Conservation (phyloP, 1,140 invertebrate species). For the Drosophila takahashii region DNA sequence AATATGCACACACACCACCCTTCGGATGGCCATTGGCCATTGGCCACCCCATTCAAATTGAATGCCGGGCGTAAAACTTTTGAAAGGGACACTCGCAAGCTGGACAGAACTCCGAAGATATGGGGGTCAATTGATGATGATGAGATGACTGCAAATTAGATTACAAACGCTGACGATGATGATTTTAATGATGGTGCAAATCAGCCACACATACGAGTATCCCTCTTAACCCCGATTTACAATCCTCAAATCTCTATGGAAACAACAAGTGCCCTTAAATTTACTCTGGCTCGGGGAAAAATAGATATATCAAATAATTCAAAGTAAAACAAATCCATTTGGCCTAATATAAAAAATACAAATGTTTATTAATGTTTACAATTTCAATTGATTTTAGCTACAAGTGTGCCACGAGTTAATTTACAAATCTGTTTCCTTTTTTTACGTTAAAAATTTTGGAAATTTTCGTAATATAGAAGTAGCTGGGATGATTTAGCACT, state of each 20-base stretch:
- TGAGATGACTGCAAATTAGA: slow-evolving; percentile 61
- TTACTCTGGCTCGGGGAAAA: not conserved
- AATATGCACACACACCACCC: slow-evolving; percentile 50
- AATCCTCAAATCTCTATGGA: slow-evolving; percentile 15
- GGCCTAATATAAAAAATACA: not conserved
- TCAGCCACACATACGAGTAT: slow-evolving; percentile 42
- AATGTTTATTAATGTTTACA: not conserved
- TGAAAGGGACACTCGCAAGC: slow-evolving; percentile 45
- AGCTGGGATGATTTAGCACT: not conserved
- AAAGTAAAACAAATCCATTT: not conserved
- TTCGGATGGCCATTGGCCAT: slow-evolving; percentile 18
- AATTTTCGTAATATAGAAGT: not conserved
- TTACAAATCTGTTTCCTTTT: not conserved
- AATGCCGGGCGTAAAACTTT: slow-evolving; percentile 36
- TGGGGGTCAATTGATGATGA: slow-evolving; percentile 46
- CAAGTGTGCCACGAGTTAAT: not conserved
- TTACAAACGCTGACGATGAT: slow-evolving; percentile 66
- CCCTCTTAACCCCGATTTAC: slow-evolving; percentile 11
- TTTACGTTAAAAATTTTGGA: not conserved
- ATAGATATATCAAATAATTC: not conserved
- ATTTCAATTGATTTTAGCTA: not conserved
- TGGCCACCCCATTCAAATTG: slow-evolving; percentile 34
- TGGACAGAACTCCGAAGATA: slow-evolving; percentile 20
- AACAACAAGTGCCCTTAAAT: not conserved
- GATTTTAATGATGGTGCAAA: slow-evolving; percentile 74